Percentiles rank a stretch among this genome's conserved stretches.
Evolutionary conservation across 2,888 invertebrate genomes (phyloP).

Genomic region (Cataglyphis albicans): DNA sequence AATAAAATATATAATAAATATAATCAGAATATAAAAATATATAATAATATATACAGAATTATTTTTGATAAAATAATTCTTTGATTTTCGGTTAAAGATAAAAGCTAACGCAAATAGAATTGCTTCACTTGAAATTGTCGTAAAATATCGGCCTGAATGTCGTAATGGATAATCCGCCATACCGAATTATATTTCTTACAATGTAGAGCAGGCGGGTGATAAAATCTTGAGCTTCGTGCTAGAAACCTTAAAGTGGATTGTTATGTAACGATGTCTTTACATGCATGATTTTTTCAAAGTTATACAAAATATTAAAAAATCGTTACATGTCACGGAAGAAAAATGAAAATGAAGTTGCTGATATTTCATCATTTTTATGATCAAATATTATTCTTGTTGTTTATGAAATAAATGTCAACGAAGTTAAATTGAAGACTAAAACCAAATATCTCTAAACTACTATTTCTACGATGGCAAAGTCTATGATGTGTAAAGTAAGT

Average conservation of each 20-base stretch:
- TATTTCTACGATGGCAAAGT: background rate
- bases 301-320: slow-evolving; percentile 40
- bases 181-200: slow-evolving; percentile 27
- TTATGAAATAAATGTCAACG: background rate
- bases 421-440: background rate
- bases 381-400: background rate
- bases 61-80: background rate
- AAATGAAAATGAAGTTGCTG: slow-evolving; percentile 13
- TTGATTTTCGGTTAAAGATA: background rate
- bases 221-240: slow-evolving; percentile 44
- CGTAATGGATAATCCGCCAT: slow-evolving; percentile 37
- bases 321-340: slow-evolving; percentile 31
- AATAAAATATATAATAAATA: background rate
- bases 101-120: slow-evolving; percentile 12
- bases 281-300: slow-evolving; percentile 30
- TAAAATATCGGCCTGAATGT: slow-evolving; percentile 35
- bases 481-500: background rate
- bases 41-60: background rate
- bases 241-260: slow-evolving; percentile 23
- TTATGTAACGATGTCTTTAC: slow-evolving; percentile 42
- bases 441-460: background rate
- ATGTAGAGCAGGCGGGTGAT: slow-evolving; percentile 39
- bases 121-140: slow-evolving; percentile 15
- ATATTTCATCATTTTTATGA: background rate
- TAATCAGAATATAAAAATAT: background rate